These are phyloP conservation scores for Malurus melanocephalus DNA, from an alignment of 2,113 vertebrate species.

Conservation along the genomic window DNA sequence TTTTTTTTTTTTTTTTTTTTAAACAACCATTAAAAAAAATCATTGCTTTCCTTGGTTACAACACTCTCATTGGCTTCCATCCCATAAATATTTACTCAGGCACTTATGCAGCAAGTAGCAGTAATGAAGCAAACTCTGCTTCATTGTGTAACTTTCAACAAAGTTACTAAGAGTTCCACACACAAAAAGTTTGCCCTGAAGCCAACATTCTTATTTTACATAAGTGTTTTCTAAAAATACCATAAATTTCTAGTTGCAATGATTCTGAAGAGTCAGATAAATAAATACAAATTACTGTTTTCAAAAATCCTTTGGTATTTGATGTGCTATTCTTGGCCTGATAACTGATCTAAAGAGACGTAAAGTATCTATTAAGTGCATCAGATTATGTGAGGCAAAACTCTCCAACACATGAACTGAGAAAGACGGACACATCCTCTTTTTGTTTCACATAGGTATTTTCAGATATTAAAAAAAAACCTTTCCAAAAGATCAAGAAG, in stretches of 20 bases:
- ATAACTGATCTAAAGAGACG: not conserved
- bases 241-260: not conserved
- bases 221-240: not conserved
- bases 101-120: conserved; percentile 28
- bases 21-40: not conserved
- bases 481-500: not conserved
- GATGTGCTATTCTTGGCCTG: not conserved
- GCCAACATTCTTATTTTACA: not conserved
- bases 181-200: not conserved
- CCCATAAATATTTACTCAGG: conserved; percentile 53
- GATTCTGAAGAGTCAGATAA: not conserved
- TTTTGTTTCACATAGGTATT: not conserved
- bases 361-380: not conserved
- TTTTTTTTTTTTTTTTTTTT: not conserved
- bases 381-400: not conserved
- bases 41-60: conserved; percentile 43
- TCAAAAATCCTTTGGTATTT: not conserved
- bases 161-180: not conserved
- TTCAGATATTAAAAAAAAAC: not conserved
- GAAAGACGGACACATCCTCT: not conserved
- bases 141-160: conserved; percentile 9
- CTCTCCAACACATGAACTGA: not conserved
- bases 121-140: not conserved
- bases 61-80: conserved; percentile 7
- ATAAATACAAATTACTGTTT: not conserved